Evolutionary conservation across 2,113 vertebrate genomes (phyloP), one percentile per base, ranked within the genome.

Genomic region (Sphyrna mokarran): DNA sequence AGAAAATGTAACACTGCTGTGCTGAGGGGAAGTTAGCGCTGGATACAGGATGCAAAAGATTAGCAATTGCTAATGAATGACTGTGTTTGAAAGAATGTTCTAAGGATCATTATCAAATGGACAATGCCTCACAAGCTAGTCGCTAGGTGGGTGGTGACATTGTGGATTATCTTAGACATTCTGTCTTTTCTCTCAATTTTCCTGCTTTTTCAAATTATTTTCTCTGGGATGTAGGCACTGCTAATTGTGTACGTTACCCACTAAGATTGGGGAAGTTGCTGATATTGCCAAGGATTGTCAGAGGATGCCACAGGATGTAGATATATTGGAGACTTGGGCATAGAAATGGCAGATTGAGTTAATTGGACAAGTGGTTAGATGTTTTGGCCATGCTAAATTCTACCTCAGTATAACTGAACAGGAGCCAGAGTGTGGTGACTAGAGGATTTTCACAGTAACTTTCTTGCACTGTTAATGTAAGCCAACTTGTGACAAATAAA

Each of bases 1-100:
- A 68, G 89, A 93, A 93, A 93, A 93, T 95, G 94, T 95, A 23
- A 76, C 68, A 95, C 94, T 76, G 68, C 94, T 95, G 94, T 72
- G 89, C 89, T 66, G 89, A 68, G n/a, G 68, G 93, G 94, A 95
- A 76, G 94, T 72, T 72, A 16, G 29, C 23, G 33, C 68, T 18
- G 43, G 40, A 23, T 6, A 95, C 94, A 95, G 94, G 94, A 95
- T 95, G 94, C 26, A 72, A 95, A 70, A 95, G 94, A 95, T 95
- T 95, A 95, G 94, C 94, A 70, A 43, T 70, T 94, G 94, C 69
- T 72, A 95, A 76, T 95, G 94, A 72, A 72, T 40, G 37, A 14
- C 8, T 8, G 43, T 54, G 23, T 76, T 48, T 72, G 69, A 76
- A 93, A 66, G 89, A 37, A 63, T 63, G 13, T 18, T 90, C 26